A percentile compares a stretch with the other conserved stretches of the same genome.
Conservation (phyloP, 2,797 vertebrate species). For the Ctenosaura bakeri region DNA sequence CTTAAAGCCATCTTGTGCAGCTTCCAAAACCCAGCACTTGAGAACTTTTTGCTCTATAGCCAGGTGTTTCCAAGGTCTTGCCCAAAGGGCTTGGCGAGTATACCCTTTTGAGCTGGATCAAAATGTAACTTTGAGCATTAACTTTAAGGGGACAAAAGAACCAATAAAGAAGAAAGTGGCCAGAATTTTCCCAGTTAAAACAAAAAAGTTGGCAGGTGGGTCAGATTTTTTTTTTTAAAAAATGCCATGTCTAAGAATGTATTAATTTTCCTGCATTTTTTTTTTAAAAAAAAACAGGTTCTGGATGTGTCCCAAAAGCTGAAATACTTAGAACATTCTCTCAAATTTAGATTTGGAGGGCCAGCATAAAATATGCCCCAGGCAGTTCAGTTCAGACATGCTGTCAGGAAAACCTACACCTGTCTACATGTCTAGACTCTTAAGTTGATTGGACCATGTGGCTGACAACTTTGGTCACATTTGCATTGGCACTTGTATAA, state of each 20-base stretch:
- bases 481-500: background rate
- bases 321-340: conserved; percentile 6
- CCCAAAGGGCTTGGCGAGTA: background rate
- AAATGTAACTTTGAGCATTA: background rate
- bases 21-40: background rate
- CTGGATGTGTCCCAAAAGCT: background rate
- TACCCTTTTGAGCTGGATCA: background rate
- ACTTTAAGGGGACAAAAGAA: background rate
- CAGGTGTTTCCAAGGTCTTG: background rate
- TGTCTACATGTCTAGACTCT: background rate
- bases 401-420: background rate
- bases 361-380: background rate
- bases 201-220: background rate
- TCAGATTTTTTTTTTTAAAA: background rate
- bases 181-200: conserved; percentile 5
- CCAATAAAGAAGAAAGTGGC: background rate
- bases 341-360: conserved; percentile 13
- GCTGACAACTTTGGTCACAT: background rate
- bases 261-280: background rate
- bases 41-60: background rate
- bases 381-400: background rate
- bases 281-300: background rate
- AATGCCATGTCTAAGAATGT: conserved; percentile 6
- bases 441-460: background rate
- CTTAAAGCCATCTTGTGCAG: background rate